These are phyloP conservation scores for Pteruthius melanotis DNA, from an alignment of 2,113 vertebrate species.

Conservation along the genomic window DNA sequence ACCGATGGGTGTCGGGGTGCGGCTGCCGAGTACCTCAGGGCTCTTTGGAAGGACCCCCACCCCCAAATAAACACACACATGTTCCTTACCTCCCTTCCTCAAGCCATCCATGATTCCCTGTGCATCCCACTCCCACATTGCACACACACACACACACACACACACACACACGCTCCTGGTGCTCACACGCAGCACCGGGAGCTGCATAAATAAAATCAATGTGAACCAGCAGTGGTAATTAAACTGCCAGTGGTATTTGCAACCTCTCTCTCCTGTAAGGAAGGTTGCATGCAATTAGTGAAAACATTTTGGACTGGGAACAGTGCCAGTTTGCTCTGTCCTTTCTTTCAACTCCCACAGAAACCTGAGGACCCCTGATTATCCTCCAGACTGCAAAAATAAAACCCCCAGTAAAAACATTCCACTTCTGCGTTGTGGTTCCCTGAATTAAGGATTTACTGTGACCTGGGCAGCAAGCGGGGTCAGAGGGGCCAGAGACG, in stretches of 20 bases:
- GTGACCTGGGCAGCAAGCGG: fast-evolving
- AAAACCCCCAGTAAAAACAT: not conserved
- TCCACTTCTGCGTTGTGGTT: not conserved
- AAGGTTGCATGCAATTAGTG: slow-evolving; percentile 58
- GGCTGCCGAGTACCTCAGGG: fast-evolving
- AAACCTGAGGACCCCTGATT: slow-evolving; percentile 39
- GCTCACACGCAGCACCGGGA: not conserved
- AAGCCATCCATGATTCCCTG: not conserved
- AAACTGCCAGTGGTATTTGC: slow-evolving; percentile 37
- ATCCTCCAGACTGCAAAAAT: slow-evolving; percentile 13
- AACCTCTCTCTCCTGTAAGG: slow-evolving; percentile 9
- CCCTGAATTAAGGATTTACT: not conserved
- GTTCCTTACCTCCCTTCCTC: not conserved
- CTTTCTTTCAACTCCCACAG: slow-evolving; percentile 64
- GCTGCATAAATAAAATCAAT: slow-evolving; percentile 39
- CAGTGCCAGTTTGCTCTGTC: slow-evolving; percentile 53
- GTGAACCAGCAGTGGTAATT: slow-evolving; percentile 39
- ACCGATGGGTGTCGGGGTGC: fast-evolving
- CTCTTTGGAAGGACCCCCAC: not conserved
- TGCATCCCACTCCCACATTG: not conserved
- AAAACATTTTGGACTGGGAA: slow-evolving; percentile 63
- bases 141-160: not conserved
- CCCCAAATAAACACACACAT: not conserved
- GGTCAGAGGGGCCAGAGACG: not conserved
- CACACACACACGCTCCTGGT: not conserved